These are phyloP conservation scores for Drosophila nr. medialis DNA, from an alignment of 2,888 invertebrate species.

Conservation along the genomic window DNA sequence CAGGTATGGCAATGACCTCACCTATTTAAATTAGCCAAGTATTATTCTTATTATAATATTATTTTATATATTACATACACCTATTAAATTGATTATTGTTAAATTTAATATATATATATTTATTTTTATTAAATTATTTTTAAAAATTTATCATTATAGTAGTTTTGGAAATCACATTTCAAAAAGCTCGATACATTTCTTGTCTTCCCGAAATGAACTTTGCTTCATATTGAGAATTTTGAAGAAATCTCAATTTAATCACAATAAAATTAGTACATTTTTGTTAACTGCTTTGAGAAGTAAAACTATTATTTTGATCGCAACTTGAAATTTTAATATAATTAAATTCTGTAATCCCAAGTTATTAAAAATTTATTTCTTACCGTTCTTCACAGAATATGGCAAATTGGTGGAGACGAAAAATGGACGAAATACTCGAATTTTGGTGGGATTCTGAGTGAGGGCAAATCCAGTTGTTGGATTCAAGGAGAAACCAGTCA, in stretches of 20 bases:
- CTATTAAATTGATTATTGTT: not conserved
- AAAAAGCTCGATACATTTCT: not conserved
- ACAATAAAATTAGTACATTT: not conserved
- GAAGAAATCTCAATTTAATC: not conserved
- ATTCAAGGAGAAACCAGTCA: conserved; percentile 93
- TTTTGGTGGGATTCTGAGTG: conserved; percentile 88
- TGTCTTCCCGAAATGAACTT: not conserved
- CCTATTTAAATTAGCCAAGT: conserved; percentile 85
- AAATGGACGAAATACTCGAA: conserved; percentile 92
- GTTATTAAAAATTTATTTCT: conserved; percentile 84
- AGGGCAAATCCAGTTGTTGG: conserved; percentile 91
- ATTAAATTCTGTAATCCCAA: not conserved
- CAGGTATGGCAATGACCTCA: conserved; percentile 94
- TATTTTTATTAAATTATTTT: not conserved
- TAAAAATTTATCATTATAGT: not conserved
- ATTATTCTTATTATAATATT: not conserved
- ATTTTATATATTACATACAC: not conserved
- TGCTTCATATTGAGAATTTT: not conserved
- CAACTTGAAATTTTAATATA: too few species aligned
- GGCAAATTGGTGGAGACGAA: conserved; percentile 95
- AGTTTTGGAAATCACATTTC: not conserved
- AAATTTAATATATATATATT: not conserved
- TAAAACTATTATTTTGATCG: not conserved
- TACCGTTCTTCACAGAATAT: conserved; percentile 94
- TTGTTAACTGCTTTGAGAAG: not conserved